A percentile compares a stretch with the other conserved stretches of the same genome.
Evolutionary conservation across 2,888 invertebrate species (phyloP).

Genomic region (Calephelis perditalis): DNA sequence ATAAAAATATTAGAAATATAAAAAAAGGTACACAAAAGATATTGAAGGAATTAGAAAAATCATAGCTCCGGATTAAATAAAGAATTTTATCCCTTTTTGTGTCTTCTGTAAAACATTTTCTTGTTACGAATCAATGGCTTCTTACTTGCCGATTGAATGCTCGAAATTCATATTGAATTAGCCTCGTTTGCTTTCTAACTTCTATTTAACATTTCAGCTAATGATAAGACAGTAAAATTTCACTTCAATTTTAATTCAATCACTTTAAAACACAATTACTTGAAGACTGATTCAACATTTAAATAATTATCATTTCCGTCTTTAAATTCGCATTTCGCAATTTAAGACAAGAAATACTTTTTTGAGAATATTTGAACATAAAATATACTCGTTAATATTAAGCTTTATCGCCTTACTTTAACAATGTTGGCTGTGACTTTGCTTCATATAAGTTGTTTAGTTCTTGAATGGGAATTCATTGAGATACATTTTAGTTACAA

Average conservation of each 20-base stretch:
- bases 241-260: not conserved
- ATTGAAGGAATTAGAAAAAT: slow-evolving; percentile 30
- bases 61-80: slow-evolving; percentile 25
- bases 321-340: too few species aligned
- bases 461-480: too few species aligned
- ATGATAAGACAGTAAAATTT: not conserved
- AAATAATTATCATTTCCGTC: too few species aligned
- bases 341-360: too few species aligned
- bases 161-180: slow-evolving; percentile 16
- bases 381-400: too few species aligned
- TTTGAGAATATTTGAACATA: too few species aligned
- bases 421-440: too few species aligned
- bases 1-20: slow-evolving; percentile 18
- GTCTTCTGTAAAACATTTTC: slow-evolving; percentile 27
- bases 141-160: slow-evolving; percentile 13
- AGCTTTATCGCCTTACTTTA: too few species aligned
- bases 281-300: not conserved
- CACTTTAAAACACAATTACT: slow-evolving; percentile 16
- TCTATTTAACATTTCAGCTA: not conserved
- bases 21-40: slow-evolving; percentile 27
- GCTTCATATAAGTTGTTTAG: too few species aligned
- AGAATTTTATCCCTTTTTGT: slow-evolving; percentile 30
- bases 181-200: slow-evolving; percentile 11
- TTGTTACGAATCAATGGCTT: slow-evolving; percentile 23
- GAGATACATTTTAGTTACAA: too few species aligned